Conservation (phyloP, 1,140 invertebrate species). For the Drosophila albomicans region DNA sequence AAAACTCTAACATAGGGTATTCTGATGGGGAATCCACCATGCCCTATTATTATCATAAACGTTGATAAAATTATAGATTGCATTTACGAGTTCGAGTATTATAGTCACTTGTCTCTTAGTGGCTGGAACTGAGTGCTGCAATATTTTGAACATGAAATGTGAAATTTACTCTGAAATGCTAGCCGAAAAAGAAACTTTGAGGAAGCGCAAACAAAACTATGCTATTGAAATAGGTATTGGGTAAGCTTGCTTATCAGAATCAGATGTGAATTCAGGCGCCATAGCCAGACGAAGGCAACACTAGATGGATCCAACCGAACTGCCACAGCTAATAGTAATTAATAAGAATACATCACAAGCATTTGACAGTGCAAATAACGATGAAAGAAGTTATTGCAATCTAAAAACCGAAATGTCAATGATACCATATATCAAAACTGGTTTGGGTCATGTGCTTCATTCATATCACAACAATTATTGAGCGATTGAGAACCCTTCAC, state of each 20-base stretch:
- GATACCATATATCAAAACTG: slow-evolving; percentile 53
- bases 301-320: slow-evolving; percentile 9
- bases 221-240: slow-evolving; percentile 8
- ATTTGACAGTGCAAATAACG: slow-evolving; percentile 39
- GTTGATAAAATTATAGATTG: slow-evolving; percentile 3
- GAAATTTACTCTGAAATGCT: background rate
- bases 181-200: slow-evolving; percentile 3
- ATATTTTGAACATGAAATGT: slow-evolving; percentile 18
- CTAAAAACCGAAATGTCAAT: slow-evolving; percentile 52
- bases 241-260: slow-evolving; percentile 38
- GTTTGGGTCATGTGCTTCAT: slow-evolving; percentile 64
- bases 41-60: background rate
- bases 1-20: too few relatives aligned
- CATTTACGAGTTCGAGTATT: too few relatives aligned
- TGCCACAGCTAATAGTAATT: slow-evolving; percentile 42
- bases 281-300: too few relatives aligned
- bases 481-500: slow-evolving; percentile 30
- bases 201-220: slow-evolving; percentile 15
- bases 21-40: too few relatives aligned
- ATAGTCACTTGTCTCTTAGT: too few relatives aligned
- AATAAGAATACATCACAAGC: slow-evolving; percentile 70
- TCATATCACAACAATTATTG: slow-evolving; percentile 46
- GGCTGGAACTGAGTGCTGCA: background rate
- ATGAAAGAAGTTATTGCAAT: slow-evolving; percentile 46
- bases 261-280: slow-evolving; percentile 18